phyloP scores from a whole-genome alignment of 2,888 invertebrate species.

The Epinotia ramella region DNA sequence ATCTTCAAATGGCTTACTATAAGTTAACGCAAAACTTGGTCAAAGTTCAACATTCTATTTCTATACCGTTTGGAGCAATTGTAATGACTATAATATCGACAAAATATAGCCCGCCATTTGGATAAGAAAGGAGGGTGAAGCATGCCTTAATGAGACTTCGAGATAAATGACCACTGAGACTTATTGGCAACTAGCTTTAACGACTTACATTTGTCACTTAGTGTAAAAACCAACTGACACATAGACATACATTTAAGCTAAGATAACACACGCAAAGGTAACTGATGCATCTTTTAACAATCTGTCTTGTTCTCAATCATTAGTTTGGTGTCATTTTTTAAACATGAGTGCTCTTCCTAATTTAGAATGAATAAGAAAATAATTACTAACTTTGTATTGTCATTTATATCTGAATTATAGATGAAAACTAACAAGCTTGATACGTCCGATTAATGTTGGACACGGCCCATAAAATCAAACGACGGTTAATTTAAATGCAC shows the following conservation, averaged over 20 bases:
- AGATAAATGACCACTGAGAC: constrained; percentile 13
- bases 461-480: constrained; percentile 37
- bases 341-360: neutral
- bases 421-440: constrained; percentile 30
- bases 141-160: neutral
- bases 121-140: neutral
- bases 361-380: neutral
- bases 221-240: constrained; percentile 4
- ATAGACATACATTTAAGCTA: too few relatives aligned
- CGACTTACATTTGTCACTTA: constrained; percentile 2
- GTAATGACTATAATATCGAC: constrained; percentile 12
- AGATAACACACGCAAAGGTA: neutral
- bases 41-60: constrained; percentile 35
- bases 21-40: constrained; percentile 39
- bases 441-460: constrained; percentile 31
- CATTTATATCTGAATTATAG: constrained; percentile 21
- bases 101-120: constrained; percentile 1
- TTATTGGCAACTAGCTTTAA: constrained; percentile 17
- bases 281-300: neutral
- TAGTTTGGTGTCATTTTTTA: neutral
- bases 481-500: constrained; percentile 42
- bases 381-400: constrained; percentile 1
- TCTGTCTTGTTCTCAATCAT: neutral
- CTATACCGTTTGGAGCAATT: constrained; percentile 4
- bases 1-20: constrained; percentile 35